Conservation (phyloP, 2,888 invertebrate genomes). For the Melipona beecheii region DNA sequence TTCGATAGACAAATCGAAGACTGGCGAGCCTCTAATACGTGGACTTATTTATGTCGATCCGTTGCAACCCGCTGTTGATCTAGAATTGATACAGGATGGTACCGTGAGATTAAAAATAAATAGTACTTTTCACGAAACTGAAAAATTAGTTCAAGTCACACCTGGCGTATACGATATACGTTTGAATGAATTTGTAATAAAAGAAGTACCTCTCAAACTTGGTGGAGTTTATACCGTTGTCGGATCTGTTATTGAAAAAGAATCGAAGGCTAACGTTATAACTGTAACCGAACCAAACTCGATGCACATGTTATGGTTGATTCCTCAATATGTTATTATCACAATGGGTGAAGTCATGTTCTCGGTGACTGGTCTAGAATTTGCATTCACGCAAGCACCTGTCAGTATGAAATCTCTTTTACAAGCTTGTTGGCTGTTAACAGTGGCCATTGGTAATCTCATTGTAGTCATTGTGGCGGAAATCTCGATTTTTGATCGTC, state of each 20-base stretch:
- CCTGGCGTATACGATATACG: conserved; percentile 83
- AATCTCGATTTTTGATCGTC: conserved; percentile 89
- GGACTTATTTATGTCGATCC: conserved; percentile 76
- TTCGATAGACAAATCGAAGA: conserved; percentile 73
- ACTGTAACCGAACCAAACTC: conserved; percentile 89
- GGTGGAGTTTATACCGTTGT: conserved; percentile 89
- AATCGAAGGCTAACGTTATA: conserved; percentile 67
- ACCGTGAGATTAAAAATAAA: background rate
- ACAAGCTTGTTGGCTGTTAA: conserved; percentile 96
- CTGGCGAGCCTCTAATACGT: conserved; percentile 81
- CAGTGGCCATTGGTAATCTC: conserved; percentile 96
- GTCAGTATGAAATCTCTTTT: conserved; percentile 96
- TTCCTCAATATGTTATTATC: conserved; percentile 97
- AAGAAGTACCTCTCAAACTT: conserved; percentile 83
- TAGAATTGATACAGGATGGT: conserved; percentile 14
- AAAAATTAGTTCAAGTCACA: conserved; percentile 73
- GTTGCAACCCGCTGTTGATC: background rate
- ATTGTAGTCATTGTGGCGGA: conserved; percentile 96
- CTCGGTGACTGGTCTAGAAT: conserved; percentile 97
- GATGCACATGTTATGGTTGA: conserved; percentile 92
- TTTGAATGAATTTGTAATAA: conserved; percentile 80
- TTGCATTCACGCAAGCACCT: conserved; percentile 98
- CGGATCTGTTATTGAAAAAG: conserved; percentile 80
- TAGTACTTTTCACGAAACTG: background rate
- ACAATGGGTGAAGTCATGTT: conserved; percentile 98